These are phyloP conservation scores for Lordiphosa mommai DNA, from an alignment of 1,140 invertebrate species.

Conservation along the genomic window DNA sequence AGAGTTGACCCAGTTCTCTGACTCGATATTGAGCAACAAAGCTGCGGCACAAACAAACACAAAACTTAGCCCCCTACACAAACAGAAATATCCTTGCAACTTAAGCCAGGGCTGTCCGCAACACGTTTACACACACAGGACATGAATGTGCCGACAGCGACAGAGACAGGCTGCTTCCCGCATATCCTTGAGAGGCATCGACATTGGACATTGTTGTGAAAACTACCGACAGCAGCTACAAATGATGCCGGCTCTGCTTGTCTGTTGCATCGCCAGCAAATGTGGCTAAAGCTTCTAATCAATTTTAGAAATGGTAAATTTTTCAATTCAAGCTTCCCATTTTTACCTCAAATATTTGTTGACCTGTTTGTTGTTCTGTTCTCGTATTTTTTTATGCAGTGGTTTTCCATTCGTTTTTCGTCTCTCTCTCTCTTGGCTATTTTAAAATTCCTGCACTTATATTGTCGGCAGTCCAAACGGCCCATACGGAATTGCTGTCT, in stretches of 20 bases:
- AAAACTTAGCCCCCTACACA: constrained; percentile 56
- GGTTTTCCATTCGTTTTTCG: constrained; percentile 14
- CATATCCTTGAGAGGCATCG: constrained; percentile 33
- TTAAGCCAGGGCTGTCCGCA: constrained; percentile 68
- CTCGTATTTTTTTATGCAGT: constrained; percentile 15
- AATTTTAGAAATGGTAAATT: constrained; percentile 62
- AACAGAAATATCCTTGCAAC: constrained; percentile 71
- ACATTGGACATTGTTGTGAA: constrained; percentile 14
- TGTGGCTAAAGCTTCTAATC: constrained; percentile 69
- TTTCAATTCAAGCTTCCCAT: constrained; percentile 53
- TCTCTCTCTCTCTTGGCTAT: constrained; percentile 19
- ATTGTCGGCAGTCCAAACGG: constrained; percentile 20
- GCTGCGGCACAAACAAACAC: constrained; percentile 54
- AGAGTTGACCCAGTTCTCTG: constrained; percentile 55
- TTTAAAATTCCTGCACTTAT: constrained; percentile 65
- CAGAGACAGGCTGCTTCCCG: constrained; percentile 25
- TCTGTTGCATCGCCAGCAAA: constrained; percentile 25
- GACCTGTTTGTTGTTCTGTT: constrained; percentile 20
- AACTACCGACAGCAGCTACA: neutral
- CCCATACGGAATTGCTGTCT: constrained; percentile 46
- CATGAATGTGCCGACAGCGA: constrained; percentile 30
- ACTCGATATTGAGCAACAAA: constrained; percentile 58
- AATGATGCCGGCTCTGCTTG: neutral
- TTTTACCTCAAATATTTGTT: constrained; percentile 34
- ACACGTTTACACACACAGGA: constrained; percentile 48